A percentile compares a stretch with the other conserved stretches of the same genome.
These are phyloP conservation scores for Nasonia longicornis DNA, from an alignment of 1,140 invertebrate genomes.

Conservation along the genomic window DNA sequence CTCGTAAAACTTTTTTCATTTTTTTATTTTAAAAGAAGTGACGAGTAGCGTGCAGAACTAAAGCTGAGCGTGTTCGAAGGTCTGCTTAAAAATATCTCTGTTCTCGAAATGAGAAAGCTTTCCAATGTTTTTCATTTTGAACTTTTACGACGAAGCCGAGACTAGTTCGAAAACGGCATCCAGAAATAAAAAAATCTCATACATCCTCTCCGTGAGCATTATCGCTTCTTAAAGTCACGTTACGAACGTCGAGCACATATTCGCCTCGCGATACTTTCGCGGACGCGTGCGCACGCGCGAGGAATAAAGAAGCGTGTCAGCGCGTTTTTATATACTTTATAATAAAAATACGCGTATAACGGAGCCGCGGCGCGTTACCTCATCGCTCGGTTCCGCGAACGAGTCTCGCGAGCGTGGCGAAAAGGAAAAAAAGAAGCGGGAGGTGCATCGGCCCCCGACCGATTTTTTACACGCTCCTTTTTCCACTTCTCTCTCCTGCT, in stretches of 20 bases:
- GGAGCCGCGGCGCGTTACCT: slow-evolving; percentile 31
- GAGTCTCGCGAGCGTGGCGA: not conserved
- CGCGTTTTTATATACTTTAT: slow-evolving; percentile 13
- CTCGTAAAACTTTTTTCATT: not conserved
- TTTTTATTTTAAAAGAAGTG: too few species aligned
- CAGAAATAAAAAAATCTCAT: too few species aligned
- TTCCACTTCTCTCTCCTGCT: slow-evolving; percentile 4
- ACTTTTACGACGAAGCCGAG: too few species aligned
- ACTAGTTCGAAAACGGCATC: too few species aligned
- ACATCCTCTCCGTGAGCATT: too few species aligned
- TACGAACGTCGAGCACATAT: too few species aligned
- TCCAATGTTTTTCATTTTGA: too few species aligned
- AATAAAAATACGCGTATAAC: slow-evolving; percentile 8
- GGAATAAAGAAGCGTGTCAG: slow-evolving; percentile 9
- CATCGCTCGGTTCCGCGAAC: slow-evolving; percentile 39
- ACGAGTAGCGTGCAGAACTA: too few species aligned
- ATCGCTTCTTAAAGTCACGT: too few species aligned
- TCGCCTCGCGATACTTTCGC: not conserved
- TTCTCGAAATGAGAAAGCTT: too few species aligned
- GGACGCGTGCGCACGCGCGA: not conserved
- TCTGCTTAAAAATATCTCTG: too few species aligned
- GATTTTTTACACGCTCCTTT: not conserved
- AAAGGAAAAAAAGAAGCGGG: not conserved
- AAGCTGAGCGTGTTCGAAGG: too few species aligned
- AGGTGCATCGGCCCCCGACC: not conserved